phyloP scores from a whole-genome alignment of 2,888 invertebrate genomes.

The Cenopis cana region DNA sequence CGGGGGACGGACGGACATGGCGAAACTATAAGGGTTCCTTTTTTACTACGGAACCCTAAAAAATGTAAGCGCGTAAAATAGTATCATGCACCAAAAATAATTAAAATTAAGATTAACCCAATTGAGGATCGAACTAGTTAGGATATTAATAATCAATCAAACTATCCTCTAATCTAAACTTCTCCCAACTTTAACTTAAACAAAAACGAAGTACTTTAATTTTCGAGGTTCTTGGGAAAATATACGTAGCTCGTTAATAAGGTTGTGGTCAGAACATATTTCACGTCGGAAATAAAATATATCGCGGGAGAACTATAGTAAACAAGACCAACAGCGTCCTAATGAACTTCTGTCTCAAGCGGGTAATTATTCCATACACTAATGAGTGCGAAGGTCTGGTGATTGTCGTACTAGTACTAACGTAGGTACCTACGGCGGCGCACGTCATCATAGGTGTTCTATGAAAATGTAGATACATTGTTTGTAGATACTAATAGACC shows the following conservation, averaged over 20 bases:
- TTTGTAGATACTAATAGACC: no score
- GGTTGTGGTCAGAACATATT: neutral
- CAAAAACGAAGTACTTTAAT: no score
- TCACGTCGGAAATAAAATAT: slow-evolving; percentile 3
- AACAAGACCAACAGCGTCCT: slow-evolving; percentile 54
- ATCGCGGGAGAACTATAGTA: neutral
- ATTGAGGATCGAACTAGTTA: neutral
- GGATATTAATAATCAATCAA: neutral
- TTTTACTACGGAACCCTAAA: no score
- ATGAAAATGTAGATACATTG: no score
- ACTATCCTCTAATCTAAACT: neutral
- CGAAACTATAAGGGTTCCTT: no score
- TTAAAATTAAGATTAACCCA: neutral
- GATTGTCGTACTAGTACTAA: slow-evolving; percentile 41
- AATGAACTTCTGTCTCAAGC: slow-evolving; percentile 51
- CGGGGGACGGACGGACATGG: no score
- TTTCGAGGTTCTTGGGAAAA: neutral
- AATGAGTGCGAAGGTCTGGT: slow-evolving; percentile 46
- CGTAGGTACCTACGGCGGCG: no score
- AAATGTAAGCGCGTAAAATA: no score
- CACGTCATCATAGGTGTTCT: no score
- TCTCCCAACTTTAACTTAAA: no score
- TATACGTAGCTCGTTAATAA: neutral
- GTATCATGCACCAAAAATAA: neutral
- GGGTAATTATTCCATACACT: slow-evolving; percentile 33